Conservation (phyloP, 1,140 invertebrate genomes). For the Lasaia peninsularis region DNA sequence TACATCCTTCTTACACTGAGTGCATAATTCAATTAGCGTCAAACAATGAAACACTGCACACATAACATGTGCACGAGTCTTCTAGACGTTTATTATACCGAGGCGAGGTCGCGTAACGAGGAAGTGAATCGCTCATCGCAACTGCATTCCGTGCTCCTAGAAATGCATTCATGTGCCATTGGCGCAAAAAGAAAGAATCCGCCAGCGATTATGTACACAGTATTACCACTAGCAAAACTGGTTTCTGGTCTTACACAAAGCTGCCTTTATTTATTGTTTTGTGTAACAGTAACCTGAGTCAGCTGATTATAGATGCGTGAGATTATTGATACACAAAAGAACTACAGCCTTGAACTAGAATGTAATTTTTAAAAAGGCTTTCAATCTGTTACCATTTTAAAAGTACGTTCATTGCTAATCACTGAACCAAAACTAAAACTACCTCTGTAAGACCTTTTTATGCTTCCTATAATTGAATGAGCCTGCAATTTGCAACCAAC, state of each 20-base stretch:
- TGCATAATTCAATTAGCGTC: constrained; percentile 12
- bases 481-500: too few species aligned
- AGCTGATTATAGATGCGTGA: constrained; percentile 25
- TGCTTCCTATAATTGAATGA: too few species aligned
- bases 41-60: constrained; percentile 15
- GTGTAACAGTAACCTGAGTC: constrained; percentile 31
- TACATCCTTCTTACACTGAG: constrained; percentile 1
- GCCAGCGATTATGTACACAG: constrained; percentile 12
- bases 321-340: neutral
- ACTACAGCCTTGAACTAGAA: constrained; percentile 2
- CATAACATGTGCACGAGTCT: constrained; percentile 19
- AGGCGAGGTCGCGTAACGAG: constrained; percentile 46
- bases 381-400: neutral
- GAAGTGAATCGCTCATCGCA: constrained; percentile 49
- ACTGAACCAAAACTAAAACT: too few species aligned
- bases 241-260: constrained; percentile 24
- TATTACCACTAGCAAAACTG: constrained; percentile 15
- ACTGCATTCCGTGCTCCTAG: constrained; percentile 45
- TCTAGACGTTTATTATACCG: constrained; percentile 8
- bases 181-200: constrained; percentile 14
- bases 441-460: too few species aligned
- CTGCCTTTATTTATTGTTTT: constrained; percentile 26
- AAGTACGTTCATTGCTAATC: too few species aligned
- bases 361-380: neutral
- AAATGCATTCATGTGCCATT: constrained; percentile 29